Conservation (phyloP, 2,797 vertebrate genomes). For the Neopelma chrysocephalum region DNA sequence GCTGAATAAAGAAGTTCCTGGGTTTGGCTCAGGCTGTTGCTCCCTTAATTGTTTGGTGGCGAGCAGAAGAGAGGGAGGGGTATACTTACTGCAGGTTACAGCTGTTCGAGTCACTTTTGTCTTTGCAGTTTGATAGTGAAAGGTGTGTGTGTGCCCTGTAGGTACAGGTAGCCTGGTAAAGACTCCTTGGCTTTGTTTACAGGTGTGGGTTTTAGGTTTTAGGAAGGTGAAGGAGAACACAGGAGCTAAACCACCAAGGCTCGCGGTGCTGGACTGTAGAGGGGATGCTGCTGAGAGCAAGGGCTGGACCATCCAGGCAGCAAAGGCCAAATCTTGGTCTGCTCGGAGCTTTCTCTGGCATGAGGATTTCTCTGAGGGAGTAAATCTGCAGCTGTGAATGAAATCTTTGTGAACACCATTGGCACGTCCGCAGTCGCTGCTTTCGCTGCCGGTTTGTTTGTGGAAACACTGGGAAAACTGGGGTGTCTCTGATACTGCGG, state of each 20-base stretch:
- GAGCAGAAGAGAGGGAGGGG: not conserved
- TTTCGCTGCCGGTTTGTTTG: not conserved
- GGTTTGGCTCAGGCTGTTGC: conserved; percentile 32
- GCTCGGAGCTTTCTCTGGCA: not conserved
- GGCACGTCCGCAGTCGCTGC: not conserved
- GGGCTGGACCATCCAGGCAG: not conserved
- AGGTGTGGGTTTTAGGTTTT: not conserved
- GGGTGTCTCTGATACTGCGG: not conserved
- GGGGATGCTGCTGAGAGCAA: not conserved
- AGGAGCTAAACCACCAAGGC: not conserved
- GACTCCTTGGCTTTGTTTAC: not conserved
- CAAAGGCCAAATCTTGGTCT: not conserved
- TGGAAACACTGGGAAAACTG: not conserved
- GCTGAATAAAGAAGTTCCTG: conserved; percentile 56
- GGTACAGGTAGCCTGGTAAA: not conserved
- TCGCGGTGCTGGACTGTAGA: not conserved
- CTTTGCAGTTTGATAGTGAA: not conserved
- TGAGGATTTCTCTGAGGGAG: not conserved
- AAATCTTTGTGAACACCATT: not conserved
- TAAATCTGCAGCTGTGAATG: not conserved
- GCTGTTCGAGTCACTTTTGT: not conserved
- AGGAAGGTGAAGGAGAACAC: not conserved
- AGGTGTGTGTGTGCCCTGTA: not conserved
- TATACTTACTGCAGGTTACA: not conserved
- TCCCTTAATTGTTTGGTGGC: not conserved